Conservation (phyloP, 2,113 vertebrate genomes). For the Scortum barcoo region DNA sequence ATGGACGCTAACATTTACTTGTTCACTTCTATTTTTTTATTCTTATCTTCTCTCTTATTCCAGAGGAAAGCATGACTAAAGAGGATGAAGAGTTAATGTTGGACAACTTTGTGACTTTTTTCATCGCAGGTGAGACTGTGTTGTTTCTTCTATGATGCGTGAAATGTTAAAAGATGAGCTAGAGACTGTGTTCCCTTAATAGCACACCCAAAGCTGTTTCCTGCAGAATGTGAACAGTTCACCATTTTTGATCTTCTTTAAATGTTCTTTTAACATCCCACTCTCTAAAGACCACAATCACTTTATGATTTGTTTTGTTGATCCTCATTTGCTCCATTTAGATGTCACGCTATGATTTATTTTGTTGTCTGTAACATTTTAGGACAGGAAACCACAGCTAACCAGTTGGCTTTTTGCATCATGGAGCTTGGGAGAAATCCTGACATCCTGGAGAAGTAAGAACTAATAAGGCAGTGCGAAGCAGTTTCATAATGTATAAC, state of each 20-base stretch:
- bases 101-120: conserved; percentile 95
- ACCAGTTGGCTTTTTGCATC: conserved; percentile 89
- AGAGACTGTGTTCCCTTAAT: no score
- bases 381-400: conserved; percentile 96
- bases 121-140: conserved; percentile 89
- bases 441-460: conserved; percentile 89
- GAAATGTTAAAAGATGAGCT: conserved; percentile 1
- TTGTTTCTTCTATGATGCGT: background rate
- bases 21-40: background rate
- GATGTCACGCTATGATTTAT: background rate
- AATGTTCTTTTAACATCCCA: background rate
- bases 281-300: background rate
- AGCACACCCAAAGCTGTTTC: no score
- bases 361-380: background rate
- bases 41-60: no score
- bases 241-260: no score
- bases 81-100: conserved; percentile 89
- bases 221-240: no score
- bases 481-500: rapidly evolving
- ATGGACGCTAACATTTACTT: background rate
- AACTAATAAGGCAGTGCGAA: background rate
- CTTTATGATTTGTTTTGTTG: background rate
- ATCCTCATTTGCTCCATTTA: background rate
- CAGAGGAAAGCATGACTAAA: conserved; percentile 84
- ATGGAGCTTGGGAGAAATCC: conserved; percentile 91